These are phyloP conservation scores for Drosophila sturtevanti DNA, from an alignment of 1,140 invertebrate species.

Conservation along the genomic window DNA sequence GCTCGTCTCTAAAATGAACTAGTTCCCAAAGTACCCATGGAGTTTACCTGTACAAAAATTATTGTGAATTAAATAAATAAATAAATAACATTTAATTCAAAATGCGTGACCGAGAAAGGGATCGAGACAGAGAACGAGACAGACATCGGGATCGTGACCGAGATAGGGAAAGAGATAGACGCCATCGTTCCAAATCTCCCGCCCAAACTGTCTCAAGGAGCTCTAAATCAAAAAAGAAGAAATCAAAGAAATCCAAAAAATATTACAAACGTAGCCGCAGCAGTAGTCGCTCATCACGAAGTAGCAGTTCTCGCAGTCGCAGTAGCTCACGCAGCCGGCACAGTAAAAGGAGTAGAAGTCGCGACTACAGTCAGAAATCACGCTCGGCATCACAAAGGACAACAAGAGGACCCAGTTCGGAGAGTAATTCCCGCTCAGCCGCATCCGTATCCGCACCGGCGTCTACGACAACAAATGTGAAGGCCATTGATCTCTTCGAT, in stretches of 20 bases:
- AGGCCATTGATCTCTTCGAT: conserved; percentile 68
- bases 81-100: not conserved
- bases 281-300: conserved; percentile 64
- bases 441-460: not conserved
- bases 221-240: conserved; percentile 72
- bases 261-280: conserved; percentile 66
- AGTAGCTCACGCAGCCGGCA: conserved; percentile 65
- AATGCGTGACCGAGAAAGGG: conserved; percentile 54
- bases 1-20: not conserved
- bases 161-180: conserved; percentile 53
- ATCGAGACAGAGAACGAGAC: conserved; percentile 56
- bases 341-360: conserved; percentile 58
- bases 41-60: not conserved
- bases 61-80: not conserved
- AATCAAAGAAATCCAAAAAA: conserved; percentile 75
- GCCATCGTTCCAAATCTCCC: conserved; percentile 68
- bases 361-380: conserved; percentile 55
- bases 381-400: conserved; percentile 56
- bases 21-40: not conserved
- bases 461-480: conserved; percentile 19
- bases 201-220: conserved; percentile 46
- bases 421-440: conserved; percentile 45
- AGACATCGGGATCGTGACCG: conserved; percentile 52
- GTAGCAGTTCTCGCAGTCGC: conserved; percentile 51
- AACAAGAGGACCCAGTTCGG: conserved; percentile 58